A percentile compares a stretch with the other conserved stretches of the same genome.
phyloP scores from a whole-genome alignment of 2,797 vertebrate species.

The Rhabdomys pumilio region DNA sequence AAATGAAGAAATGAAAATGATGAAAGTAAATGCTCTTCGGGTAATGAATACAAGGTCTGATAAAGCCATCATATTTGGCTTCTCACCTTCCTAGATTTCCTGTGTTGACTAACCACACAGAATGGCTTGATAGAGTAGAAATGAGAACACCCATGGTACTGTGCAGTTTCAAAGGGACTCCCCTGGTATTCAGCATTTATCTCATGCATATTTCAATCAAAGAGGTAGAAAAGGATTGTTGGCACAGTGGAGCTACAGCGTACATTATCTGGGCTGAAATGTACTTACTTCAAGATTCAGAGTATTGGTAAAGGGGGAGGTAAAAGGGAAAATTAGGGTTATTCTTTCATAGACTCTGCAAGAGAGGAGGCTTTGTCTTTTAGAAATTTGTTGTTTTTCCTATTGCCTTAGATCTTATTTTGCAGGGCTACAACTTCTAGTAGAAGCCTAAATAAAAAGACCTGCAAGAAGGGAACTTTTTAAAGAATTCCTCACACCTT shows the following conservation, averaged over 20 bases:
- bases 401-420: constrained; percentile 12
- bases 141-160: neutral
- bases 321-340: neutral
- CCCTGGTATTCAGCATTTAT: neutral
- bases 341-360: neutral
- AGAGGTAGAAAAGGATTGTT: neutral
- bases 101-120: neutral
- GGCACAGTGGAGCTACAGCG: neutral
- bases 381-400: constrained; percentile 1
- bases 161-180: neutral
- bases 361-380: neutral
- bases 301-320: neutral
- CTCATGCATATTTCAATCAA: constrained; percentile 33
- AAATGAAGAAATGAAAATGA: constrained; percentile 68
- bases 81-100: constrained; percentile 11
- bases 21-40: constrained; percentile 51
- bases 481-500: too few relatives aligned
- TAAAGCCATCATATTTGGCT: constrained; percentile 23
- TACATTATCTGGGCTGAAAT: neutral
- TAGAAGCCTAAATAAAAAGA: neutral
- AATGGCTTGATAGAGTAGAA: neutral
- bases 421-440: neutral
- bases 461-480: neutral
- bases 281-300: neutral
- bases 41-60: constrained; percentile 11